Base-by-base conservation (phyloP, 2,888 invertebrate genomes). In the Spatulosminthurus flaviceps region DNA sequence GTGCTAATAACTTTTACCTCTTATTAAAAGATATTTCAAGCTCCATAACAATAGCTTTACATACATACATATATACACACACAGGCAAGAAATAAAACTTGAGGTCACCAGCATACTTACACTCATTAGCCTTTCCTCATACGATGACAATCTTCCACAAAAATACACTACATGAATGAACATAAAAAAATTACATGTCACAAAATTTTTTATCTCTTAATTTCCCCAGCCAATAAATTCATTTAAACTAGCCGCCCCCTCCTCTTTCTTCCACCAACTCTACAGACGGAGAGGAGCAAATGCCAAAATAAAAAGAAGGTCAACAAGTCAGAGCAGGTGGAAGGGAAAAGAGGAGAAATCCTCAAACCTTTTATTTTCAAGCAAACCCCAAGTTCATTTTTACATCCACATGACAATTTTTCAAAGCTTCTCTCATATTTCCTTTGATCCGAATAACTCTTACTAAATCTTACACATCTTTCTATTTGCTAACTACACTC, bases 21-120 rank as follows among this genome's bases (percentile, higher is more conserved):
- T n/a, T 51, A 51, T 51, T 51, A 51, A 51, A 51, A 51, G 16
- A 51, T 51, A n/a, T n/a, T n/a, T n/a, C n/a, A n/a, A n/a, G n/a
- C n/a, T n/a, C n/a, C n/a, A n/a, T n/a, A n/a, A n/a, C n/a, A n/a
- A n/a, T n/a, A n/a, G n/a, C n/a, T n/a, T n/a, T n/a, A n/a, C n/a
- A n/a, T n/a, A n/a, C n/a, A n/a, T n/a, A n/a, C n/a, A 41, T 7
- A 41, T 41, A 41, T 13, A 41, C 41, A 19, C 16, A 51, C n/a
- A 51, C 19, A 19, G 16, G 51, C n/a, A 19, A 51, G 51, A 51
- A 51, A 51, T n/a, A 51, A 51, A 51, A 51, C 7, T 16, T 51
- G 51, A 51, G 51, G 51, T 51, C 51, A 51, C 51, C 51, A 51
- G 16, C 51, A 51, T 13, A 51, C 5, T 51, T 51, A 51, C 16